Base-by-base conservation (phyloP, 92 coral and sea anemone genomes). In the Metridium senile region DNA sequence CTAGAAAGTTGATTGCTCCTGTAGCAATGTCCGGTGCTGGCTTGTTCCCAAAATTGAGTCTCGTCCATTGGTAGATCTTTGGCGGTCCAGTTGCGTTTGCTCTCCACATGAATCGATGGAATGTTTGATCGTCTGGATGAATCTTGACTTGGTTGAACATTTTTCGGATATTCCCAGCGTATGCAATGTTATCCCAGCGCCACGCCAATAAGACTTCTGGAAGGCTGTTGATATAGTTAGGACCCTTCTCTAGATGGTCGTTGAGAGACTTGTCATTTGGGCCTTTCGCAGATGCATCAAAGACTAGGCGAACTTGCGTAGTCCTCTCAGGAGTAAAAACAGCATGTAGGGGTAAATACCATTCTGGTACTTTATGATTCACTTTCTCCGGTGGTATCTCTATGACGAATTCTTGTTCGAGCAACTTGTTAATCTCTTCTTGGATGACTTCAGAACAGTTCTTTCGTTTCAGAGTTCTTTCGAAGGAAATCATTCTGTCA, bases 1-100 rank as follows among this genome's bases (percentile, higher is more conserved):
- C 84, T 35, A 84, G 65, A 49, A 59, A 70, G 73, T 80, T 84
- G 53, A 88, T 64, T 9, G 83, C 77, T 22, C 75, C 75, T 19
- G 81, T 16, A 16, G 84, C 93, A 56, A 88, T 88, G 69, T 88
- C 87, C 6, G 84, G 87, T 1, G 89, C 86, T 65, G 93, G 89
- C 71, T 88, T 88, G 79, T 88, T 86, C 16, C 89, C 89, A 56
- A 88, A 81, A 70, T 74, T 84, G 34, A 89, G 70, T 26, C 87
- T 56, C 49, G 70, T 33, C 82, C 90, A 89, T 32, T 89, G 87
- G 45, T 89, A 89, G 28, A 81, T 85, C 2, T 74, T 71, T 22
- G 93, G 89, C 11, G 63, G 61, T 31, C 76, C 84, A 32, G 20
- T 67, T 43, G 64, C 31, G 7, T 33, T 84, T 39, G 39, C 59